Conservation (phyloP, 2,113 vertebrate species). For the Acinonyx jubatus region DNA sequence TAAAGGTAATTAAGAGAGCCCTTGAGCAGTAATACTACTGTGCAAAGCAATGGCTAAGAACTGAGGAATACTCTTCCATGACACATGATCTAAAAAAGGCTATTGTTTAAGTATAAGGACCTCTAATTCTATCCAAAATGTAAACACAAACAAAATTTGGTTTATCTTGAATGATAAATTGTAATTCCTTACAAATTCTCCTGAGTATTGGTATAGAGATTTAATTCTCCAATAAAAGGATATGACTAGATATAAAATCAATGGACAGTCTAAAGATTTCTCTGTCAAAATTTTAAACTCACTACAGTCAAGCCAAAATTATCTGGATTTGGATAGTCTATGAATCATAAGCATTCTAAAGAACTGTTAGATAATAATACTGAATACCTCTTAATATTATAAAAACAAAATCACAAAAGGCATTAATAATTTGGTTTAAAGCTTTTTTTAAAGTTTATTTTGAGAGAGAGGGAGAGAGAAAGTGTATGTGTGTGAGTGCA, state of each 20-base stretch:
- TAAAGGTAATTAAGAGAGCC: slow-evolving; percentile 15
- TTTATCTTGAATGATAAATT: neutral
- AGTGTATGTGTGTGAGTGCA: no score
- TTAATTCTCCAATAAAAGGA: neutral
- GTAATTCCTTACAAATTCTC: slow-evolving; percentile 38
- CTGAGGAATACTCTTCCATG: neutral
- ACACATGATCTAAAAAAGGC: neutral
- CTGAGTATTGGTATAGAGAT: neutral
- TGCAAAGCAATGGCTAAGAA: neutral
- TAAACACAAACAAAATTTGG: neutral
- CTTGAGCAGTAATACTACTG: neutral
- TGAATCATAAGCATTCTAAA: neutral
- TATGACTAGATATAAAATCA: neutral
- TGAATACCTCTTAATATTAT: neutral
- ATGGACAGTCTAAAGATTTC: neutral
- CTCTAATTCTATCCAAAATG: neutral
- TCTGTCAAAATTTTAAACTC: slow-evolving; percentile 1
- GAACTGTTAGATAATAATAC: neutral
- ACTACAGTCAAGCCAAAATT: neutral
- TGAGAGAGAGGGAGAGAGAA: no score
- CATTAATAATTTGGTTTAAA: slow-evolving; percentile 44
- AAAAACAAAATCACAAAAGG: slow-evolving; percentile 49
- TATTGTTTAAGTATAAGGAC: neutral
- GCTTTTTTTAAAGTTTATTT: neutral
- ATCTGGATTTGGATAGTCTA: neutral